Evolutionary conservation across 2,113 vertebrate genomes (phyloP).

Genomic region (Eretmochelys imbricata): DNA sequence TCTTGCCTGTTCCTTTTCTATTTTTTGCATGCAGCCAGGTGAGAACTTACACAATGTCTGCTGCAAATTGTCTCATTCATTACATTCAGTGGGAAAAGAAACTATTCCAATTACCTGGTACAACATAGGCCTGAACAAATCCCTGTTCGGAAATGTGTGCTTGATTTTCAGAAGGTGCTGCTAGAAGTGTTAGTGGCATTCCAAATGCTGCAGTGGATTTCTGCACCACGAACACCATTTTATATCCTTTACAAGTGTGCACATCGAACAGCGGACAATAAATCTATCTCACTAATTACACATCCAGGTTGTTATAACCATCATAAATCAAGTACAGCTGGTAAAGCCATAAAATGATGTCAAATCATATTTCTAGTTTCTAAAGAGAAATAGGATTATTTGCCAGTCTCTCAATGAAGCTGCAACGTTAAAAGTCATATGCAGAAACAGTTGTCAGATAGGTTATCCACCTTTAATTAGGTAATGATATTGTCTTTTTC

Average conservation of each 20-base stretch:
- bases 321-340: constrained; percentile 79
- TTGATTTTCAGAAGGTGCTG: constrained; percentile 60
- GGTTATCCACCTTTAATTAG: constrained; percentile 62
- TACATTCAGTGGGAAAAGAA: constrained; percentile 8
- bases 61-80: neutral
- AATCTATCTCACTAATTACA: constrained; percentile 82
- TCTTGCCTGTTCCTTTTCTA: constrained; percentile 20
- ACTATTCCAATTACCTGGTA: constrained; percentile 19
- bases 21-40: neutral
- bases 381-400: constrained; percentile 73
- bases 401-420: constrained; percentile 72
- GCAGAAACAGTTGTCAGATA: constrained; percentile 65
- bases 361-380: constrained; percentile 78
- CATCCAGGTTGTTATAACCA: constrained; percentile 75
- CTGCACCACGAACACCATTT: constrained; percentile 79
- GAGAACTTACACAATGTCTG: neutral
- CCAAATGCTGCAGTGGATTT: constrained; percentile 71
- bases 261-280: constrained; percentile 76
- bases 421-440: constrained; percentile 53
- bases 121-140: neutral
- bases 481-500: constrained; percentile 50
- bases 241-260: constrained; percentile 67
- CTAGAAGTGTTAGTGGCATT: constrained; percentile 73
- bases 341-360: constrained; percentile 81
- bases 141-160: constrained; percentile 6